Percentiles rank a stretch among this genome's conserved stretches.
Conservation (phyloP, 2,888 invertebrate genomes). For the Rhopalosiphum nymphaeae region DNA sequence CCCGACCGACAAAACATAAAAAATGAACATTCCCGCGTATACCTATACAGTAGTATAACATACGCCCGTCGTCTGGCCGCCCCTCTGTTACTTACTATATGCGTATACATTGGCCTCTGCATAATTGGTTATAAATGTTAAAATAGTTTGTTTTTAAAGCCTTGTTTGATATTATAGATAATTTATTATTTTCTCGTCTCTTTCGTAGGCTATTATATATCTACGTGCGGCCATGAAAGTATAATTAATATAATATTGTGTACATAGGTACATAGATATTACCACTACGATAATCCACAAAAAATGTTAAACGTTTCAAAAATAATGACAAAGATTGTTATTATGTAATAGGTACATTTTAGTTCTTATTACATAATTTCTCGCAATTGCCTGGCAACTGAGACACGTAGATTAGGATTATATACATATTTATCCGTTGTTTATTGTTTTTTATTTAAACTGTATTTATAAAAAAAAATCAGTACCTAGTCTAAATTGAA, state of each 20-base stretch:
- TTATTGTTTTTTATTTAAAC: neutral
- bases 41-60: neutral
- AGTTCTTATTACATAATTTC: neutral
- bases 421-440: neutral
- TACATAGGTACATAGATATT: no score
- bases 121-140: neutral
- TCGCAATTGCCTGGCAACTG: no score
- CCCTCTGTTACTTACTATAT: neutral
- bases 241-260: neutral
- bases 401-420: no score
- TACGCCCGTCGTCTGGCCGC: neutral
- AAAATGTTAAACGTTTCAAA: neutral
- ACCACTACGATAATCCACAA: neutral
- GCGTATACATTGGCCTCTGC: neutral
- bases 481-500: no score
- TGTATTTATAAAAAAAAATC: neutral
- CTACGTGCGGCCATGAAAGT: neutral
- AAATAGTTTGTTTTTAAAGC: neutral
- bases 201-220: neutral
- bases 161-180: neutral
- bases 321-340: neutral
- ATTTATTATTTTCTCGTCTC: neutral
- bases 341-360: neutral
- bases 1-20: neutral
- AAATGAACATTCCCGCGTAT: neutral